phyloP scores from a whole-genome alignment of 2,113 vertebrate species.

The Gorilla gorilla region DNA sequence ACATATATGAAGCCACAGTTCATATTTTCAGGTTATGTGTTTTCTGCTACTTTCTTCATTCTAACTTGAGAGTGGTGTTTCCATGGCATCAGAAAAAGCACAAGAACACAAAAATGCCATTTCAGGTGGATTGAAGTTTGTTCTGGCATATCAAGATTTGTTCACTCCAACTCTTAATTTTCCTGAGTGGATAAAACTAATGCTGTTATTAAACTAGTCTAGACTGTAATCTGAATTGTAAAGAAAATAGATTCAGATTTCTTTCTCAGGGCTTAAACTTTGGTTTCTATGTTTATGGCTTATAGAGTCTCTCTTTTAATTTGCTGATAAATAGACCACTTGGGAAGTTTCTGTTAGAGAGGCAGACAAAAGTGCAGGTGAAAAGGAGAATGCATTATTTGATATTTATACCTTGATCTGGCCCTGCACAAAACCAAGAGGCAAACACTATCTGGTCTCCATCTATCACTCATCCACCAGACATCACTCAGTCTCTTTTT shows the following conservation, averaged over 20 bases:
- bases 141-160: not conserved
- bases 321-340: constrained; percentile 6
- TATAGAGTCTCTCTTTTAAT: not conserved
- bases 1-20: not conserved
- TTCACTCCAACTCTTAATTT: constrained; percentile 15
- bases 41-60: not conserved
- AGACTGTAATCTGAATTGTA: not conserved
- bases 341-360: not conserved
- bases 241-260: not conserved
- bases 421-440: not conserved
- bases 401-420: not conserved
- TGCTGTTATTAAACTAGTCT: not conserved
- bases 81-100: not conserved
- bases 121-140: not conserved
- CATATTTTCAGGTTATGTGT: not conserved
- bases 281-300: not conserved
- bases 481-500: not conserved
- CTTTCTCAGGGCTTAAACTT: constrained; percentile 1
- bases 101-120: not conserved
- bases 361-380: not conserved
- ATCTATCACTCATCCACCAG: not conserved
- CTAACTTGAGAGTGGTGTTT: not conserved
- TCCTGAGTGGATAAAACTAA: not conserved
- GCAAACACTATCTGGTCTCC: not conserved
- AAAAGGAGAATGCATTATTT: not conserved